Percentiles rank a stretch among this genome's conserved stretches.
These are phyloP conservation scores for Drosophila dives DNA, from an alignment of 2,888 invertebrate genomes.

Conservation along the genomic window DNA sequence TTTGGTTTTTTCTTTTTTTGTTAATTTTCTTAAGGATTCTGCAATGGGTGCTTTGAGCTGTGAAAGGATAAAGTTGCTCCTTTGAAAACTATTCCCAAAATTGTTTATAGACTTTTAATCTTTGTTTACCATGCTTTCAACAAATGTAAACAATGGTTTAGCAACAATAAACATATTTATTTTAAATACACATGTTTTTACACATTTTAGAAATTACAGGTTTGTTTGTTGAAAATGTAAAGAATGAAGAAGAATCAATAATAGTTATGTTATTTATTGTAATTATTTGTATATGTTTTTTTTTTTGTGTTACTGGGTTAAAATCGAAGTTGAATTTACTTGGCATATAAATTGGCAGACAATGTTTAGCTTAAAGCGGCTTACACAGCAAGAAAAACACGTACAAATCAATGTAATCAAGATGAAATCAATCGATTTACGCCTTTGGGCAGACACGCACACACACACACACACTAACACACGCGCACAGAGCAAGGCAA, in stretches of 20 bases:
- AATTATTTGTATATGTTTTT: not conserved
- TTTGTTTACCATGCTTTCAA: not conserved
- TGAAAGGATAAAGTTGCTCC: slow-evolving; percentile 13
- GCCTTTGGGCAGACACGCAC: slow-evolving; percentile 39
- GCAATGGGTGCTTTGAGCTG: slow-evolving; percentile 1
- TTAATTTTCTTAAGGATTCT: not conserved
- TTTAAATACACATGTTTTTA: not conserved
- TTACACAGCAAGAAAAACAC: slow-evolving; percentile 29
- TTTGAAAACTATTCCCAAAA: not conserved
- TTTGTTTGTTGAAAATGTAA: not conserved
- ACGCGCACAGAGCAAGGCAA: not conserved
- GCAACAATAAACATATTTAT: not conserved
- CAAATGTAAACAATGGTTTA: not conserved
- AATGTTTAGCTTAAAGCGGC: slow-evolving; percentile 42
- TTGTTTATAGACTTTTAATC: not conserved
- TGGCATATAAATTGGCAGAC: slow-evolving; percentile 8
- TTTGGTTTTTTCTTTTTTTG: not conserved
- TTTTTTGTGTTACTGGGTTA: not conserved
- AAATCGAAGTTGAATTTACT: not conserved
- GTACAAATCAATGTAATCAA: slow-evolving; percentile 74
- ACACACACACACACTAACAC: not conserved
- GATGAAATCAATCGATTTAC: slow-evolving; percentile 71
- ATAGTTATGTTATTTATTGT: not conserved
- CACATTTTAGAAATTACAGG: not conserved
- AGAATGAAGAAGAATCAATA: not conserved